Conservation (phyloP, 1,140 invertebrate species). For the Chrysomallon squamiferum region DNA sequence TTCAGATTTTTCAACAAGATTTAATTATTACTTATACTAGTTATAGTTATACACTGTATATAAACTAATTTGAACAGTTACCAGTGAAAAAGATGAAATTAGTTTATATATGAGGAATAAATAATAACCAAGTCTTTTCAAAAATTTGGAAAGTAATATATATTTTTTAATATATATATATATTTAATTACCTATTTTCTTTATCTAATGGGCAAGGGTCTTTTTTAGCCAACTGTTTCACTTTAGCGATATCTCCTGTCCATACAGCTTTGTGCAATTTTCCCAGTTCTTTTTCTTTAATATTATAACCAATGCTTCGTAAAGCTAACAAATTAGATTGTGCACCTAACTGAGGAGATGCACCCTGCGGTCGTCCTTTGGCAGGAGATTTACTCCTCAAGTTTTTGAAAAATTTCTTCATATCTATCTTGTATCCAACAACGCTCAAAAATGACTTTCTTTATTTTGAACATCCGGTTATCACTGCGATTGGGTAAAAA, state of each 20-base stretch:
- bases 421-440: too few species aligned
- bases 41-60: too few species aligned
- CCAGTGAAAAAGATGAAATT: not conserved
- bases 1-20: too few species aligned
- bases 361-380: constrained; percentile 12
- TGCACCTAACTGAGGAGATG: constrained; percentile 15
- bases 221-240: constrained; percentile 51
- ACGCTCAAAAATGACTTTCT: too few species aligned
- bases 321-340: constrained; percentile 14
- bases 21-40: too few species aligned
- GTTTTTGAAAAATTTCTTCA: constrained; percentile 50
- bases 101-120: not conserved
- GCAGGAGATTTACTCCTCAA: constrained; percentile 29
- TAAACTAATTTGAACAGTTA: too few species aligned
- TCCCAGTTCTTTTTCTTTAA: constrained; percentile 50
- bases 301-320: constrained; percentile 35
- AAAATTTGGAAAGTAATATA: not conserved
- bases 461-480: too few species aligned
- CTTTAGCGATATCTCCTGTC: constrained; percentile 48
- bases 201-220: constrained; percentile 52
- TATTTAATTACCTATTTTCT: constrained; percentile 47
- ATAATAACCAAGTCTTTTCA: not conserved
- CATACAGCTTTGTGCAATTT: constrained; percentile 57
- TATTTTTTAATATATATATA: not conserved
- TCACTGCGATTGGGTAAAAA: too few species aligned